Base-by-base conservation (phyloP, 1,140 invertebrate genomes). In the Euura saliciscinereae region DNA sequence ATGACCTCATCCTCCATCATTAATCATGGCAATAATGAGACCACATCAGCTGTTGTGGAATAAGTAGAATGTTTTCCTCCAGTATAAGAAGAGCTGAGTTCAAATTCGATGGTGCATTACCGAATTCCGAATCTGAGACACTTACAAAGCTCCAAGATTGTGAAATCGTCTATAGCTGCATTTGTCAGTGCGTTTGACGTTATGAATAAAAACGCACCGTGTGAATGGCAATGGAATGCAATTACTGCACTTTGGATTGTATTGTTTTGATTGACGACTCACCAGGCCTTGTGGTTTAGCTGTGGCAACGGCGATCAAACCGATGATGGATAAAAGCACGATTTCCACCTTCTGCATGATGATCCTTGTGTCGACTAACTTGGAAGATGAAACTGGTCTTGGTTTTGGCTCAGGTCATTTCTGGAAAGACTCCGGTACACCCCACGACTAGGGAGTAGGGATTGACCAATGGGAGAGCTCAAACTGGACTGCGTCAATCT, bases 381-480 rank as follows among this genome's bases (percentile, higher is more conserved):
- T 6, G 66, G 8, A 2, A 11, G 43, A 10, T 28, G 3, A n/a
- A 28, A 67, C 66, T 11, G 66, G 8, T 44, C 3, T 6, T 59
- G 51, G 8, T 59, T 59, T 59, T 59, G 8, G 43, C 13, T 44
- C 10, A 28, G 66, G 43, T 67, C 2, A 67, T 5, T 67, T 67
- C 8, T 3, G 43, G 42, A 67, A 67, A 42, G 8, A 5, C 43
- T 28, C 8, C 10, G 8, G 10, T 59, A 59, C 51, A 59, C 51
- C 51, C 51, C 6, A n/a, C 51, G 3, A 11, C 13, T n/a, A 59
- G 13, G 51, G 51, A 59, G 51, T 11, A 59, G 51, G 51, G 51
- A n/a, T 59, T 67, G 7, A 11, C 66, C 66, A 67, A 67, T 67
- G 11, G 43, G 66, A 44, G 66, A 42, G 66, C 43, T 44, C 28